Base-by-base conservation (phyloP, 2,888 invertebrate genomes). In the Amphipyra berbera region DNA sequence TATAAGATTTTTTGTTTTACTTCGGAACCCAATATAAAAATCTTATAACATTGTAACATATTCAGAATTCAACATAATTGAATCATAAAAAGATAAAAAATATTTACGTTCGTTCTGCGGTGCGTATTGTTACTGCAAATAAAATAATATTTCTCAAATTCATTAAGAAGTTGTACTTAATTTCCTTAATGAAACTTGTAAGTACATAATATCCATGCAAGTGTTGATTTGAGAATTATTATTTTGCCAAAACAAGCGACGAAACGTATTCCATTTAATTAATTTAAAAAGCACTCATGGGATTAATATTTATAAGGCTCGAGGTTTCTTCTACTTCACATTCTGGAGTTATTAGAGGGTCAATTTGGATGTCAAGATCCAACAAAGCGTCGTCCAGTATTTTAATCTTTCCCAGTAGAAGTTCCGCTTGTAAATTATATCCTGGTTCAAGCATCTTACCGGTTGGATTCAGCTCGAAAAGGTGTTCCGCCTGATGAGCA, bases 381-480 rank as follows among this genome's bases (percentile, higher is more conserved):
- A 88, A 80, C 13, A 94, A 68, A 4, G 92, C 89, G 9, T 91
- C 88, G 62, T 95, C 93, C 10, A 95, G 83, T 53, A 92, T 87
- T 76, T 95, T 94, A 12, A 96, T 93, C 72, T 92, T 92, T 15
- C 95, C 93, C 67, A 96, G 72, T 10, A 96, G 67, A 55, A 84
- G 88, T 72, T 95, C 96, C 21, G 96, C 96, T 78, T 95, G 94
- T 37, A 95, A 88, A 63, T 95, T 96, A 82, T 95, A 96, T 38
- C 96, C 96, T 0, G 96, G 96, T 83, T 96, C 96, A 60, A 96
- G 95, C 96, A 96, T 96, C 87, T 96, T 96, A 0, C 97, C 97
- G 73, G 95, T 96, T 0, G 97, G 96, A 87, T 97, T 97, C 81
- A 95, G 91, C 81, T 95, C 96, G 88, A 97, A 97, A 53, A 97